phyloP scores from a whole-genome alignment of 1,140 invertebrate genomes.

The Apis laboriosa region DNA sequence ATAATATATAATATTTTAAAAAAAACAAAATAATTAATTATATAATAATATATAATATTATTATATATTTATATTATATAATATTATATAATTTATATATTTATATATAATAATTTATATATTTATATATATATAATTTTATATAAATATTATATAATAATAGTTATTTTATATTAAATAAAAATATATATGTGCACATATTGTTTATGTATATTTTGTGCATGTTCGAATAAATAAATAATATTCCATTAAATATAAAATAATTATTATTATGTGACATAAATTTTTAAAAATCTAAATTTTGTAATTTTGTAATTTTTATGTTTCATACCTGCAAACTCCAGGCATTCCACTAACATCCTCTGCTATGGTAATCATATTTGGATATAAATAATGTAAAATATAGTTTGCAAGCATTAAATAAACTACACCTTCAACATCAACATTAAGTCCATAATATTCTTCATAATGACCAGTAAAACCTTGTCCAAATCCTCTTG shows the following conservation, averaged over 20 bases:
- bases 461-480: conserved; percentile 98
- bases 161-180: conserved; percentile 4
- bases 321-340: conserved; percentile 86
- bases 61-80: too few relatives aligned
- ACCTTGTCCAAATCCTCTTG: conserved; percentile 94
- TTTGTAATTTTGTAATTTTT: background rate
- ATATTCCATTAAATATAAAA: too few relatives aligned
- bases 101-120: too few relatives aligned
- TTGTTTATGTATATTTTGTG: too few relatives aligned
- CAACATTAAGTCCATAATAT: conserved; percentile 98
- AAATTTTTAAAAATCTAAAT: too few relatives aligned
- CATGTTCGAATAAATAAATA: too few relatives aligned
- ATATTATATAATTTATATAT: too few relatives aligned
- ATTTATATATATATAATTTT: too few relatives aligned
- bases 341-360: conserved; percentile 99
- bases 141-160: background rate
- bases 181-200: too few relatives aligned
- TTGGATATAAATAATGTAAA: conserved; percentile 91
- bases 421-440: conserved; percentile 97
- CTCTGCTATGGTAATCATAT: conserved; percentile 97
- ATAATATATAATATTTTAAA: too few relatives aligned
- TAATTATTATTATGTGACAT: too few relatives aligned
- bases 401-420: conserved; percentile 98
- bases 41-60: background rate
- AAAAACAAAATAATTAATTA: too few relatives aligned